phyloP scores from a whole-genome alignment of 2,113 vertebrate species.

The Rattus norvegicus region GRCr8 NC_086036.1:80154001-80154500 shows the following conservation, averaged over 20 bases:
- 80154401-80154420: background rate
- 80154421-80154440: background rate
- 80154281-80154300: background rate
- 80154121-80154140: background rate
- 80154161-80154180: background rate
- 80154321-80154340: background rate
- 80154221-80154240: background rate
- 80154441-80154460: background rate
- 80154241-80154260: background rate
- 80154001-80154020: too few species aligned
- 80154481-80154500: background rate
- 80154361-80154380: accelerated
- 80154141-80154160: conserved; percentile 19
- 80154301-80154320: background rate
- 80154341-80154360: background rate
- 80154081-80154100: too few species aligned
- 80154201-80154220: background rate
- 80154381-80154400: background rate
- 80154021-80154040: too few species aligned
- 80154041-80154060: too few species aligned
- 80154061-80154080: too few species aligned
- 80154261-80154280: conserved; percentile 16
- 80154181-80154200: conserved; percentile 9
- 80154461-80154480: background rate
- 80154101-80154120: too few species aligned